Base-by-base conservation (phyloP, 2,113 vertebrate genomes). In the Cyprinodon variegatus region DNA sequence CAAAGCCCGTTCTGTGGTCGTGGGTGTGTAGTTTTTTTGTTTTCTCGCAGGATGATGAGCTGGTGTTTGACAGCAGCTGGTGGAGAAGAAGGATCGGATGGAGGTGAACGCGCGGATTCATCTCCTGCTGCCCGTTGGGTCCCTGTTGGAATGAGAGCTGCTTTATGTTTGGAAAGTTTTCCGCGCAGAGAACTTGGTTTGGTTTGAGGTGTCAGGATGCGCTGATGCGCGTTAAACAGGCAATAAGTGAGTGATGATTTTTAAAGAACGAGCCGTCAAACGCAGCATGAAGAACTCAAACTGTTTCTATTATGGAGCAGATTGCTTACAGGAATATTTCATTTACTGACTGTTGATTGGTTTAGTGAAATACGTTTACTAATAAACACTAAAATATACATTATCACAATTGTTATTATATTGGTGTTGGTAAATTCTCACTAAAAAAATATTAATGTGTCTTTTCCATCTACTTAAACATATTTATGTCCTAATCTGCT, bases 1-100 rank as follows among this genome's bases (percentile, higher is more conserved):
- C n/a, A 61, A 61, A 43, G 45, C 12, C 46, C 9, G n/a, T 6
- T 12, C 13, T 3, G 4, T 36, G 29, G 3, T 6, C 14, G 40
- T 39, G 48, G 17, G 29, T 53, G 64, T 13, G 64, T n/a, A 5
- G 22, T 15, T 9, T 61, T 65, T 5, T 41, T 65, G n/a, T 22
- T 48, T 1, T 39, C 4, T 0, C 11, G 11, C 1, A 11, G 46
- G 57, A 60, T 60, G 68, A 71, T 67, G 61, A 62, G 29, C 43
- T 41, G 36, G 61, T 74, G 46, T 88, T 87, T 86, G 72, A 84
- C 85, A 67, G 74, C 22, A 13, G 65, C 29, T 3, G 48, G 29
- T 11, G 60, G 43, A 45, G 46, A 71, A 4, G 45, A 10, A n/a
- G 63, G 75, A 69, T 66, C 40, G 74, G 66, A 74, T 67, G 15